These are phyloP conservation scores for Pleuronectes platessa DNA, from an alignment of 2,113 vertebrate genomes.

Conservation along the genomic window DNA sequence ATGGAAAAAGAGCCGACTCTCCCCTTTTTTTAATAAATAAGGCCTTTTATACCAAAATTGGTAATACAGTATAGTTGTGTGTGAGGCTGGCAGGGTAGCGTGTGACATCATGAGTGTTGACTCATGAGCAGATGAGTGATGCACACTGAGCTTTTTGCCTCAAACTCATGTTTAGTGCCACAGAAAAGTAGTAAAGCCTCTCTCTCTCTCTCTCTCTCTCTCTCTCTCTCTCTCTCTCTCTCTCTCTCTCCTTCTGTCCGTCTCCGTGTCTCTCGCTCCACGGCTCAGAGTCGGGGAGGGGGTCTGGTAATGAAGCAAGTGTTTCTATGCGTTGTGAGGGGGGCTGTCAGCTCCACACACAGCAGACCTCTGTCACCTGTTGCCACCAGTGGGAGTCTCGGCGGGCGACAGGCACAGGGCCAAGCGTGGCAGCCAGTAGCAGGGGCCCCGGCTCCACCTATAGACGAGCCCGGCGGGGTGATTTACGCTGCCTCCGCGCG, in stretches of 20 bases:
- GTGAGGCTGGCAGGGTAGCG: slow-evolving; percentile 72
- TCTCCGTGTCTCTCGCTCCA: slow-evolving; percentile 23
- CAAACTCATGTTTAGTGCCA: slow-evolving; percentile 55
- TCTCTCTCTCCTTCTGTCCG: slow-evolving; percentile 48
- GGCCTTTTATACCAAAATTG: slow-evolving; percentile 77
- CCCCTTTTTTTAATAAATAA: slow-evolving; percentile 79
- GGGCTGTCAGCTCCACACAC: slow-evolving; percentile 71
- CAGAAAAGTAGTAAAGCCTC: slow-evolving; percentile 68
- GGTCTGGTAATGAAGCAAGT: slow-evolving; percentile 76
- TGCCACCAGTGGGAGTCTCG: slow-evolving; percentile 70
- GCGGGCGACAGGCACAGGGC: slow-evolving; percentile 57
- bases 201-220: slow-evolving; percentile 25
- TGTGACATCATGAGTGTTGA: slow-evolving; percentile 85
- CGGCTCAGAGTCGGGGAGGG: not conserved
- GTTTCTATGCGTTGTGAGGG: slow-evolving; percentile 59
- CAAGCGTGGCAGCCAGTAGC: slow-evolving; percentile 59
- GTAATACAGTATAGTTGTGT: slow-evolving; percentile 76
- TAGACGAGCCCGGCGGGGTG: slow-evolving; percentile 54
- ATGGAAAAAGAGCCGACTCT: slow-evolving; percentile 76
- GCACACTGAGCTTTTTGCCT: slow-evolving; percentile 73
- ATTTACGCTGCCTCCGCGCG: slow-evolving; percentile 42
- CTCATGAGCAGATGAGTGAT: slow-evolving; percentile 84
- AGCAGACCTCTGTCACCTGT: slow-evolving; percentile 83
- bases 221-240: slow-evolving; percentile 31
- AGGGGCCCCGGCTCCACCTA: slow-evolving; percentile 64